Base-by-base conservation (phyloP, 2,113 vertebrate species). In the Chloroceryle aenea region DNA sequence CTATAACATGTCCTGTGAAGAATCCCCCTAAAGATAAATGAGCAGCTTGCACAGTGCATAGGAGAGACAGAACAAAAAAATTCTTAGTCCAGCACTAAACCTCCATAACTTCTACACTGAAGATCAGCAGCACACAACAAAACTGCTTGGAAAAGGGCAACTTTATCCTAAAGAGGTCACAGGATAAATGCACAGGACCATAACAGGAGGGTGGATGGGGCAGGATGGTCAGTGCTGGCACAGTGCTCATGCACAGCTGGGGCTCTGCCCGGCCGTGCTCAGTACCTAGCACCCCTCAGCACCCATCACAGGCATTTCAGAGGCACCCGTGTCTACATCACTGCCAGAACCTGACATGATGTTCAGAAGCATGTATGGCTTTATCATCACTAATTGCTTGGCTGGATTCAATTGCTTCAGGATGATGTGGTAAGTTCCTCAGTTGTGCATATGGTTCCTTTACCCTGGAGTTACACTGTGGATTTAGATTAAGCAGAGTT, bases 161-260 rank as follows among this genome's bases (percentile, higher is more conserved):
- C 43, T 85, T 62, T 9, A 27, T 6, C 32, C 43, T n/a, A 32
- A 42, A 27, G 7, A 19, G 20, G 25, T 16, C 25, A 18, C 36
- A n/a, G 56, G 36, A 58, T 10, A 36, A 69, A 68, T 13, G 18
- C 27, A 45, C 0, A 1, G 42, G 53, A 52, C 14, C 0, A 2
- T 30, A 20, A 30, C 26, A 36, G 34, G 73, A 18, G 52, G 27
- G 8, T 25, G 81, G 74, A n/a, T 27, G 32, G 42, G 50, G 36
- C 48, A 43, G 58, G 50, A 18, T 1, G 22, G 52, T 18, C 61
- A 36, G n/a, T 5, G 47, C 55, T 26, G 48, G 30, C 34, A 6
- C 0, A 1, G 45, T 6, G 13, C n/a, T 83, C 15, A 3, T 15
- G 61, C 43, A 66, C 0, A 3, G 26, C 38, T 25, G 2, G 53